Base-by-base conservation (phyloP, 2,888 invertebrate species). In the Orthosia gothica region DNA sequence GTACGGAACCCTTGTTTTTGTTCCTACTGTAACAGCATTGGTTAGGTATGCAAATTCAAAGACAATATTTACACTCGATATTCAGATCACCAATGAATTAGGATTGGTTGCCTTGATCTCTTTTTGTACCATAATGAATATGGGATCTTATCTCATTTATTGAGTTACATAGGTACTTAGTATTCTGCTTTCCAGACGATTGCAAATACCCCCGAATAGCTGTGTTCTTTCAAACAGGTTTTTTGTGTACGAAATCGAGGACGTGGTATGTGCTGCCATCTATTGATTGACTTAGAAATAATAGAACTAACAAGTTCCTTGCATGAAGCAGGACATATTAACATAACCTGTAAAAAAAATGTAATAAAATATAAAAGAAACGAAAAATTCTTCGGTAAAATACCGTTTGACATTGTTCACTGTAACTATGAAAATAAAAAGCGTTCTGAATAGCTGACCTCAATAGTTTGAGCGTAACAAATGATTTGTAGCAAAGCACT, bases 401-500 rank as follows among this genome's bases (percentile, higher is more conserved):
- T 76, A 67, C 58, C 66, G 57, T 52, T 67, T 78, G 81, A 86
- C 88, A 78, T 81, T 81, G 77, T 63, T 65, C 63, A 65, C 75
- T 73, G 76, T 78, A 76, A 77, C 49, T 82, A 76, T 70, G 70
- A 74, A 82, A 84, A 85, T 80, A 78, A 82, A 76, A 78, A 79
- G 50, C 75, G 72, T 70, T 76, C 78, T 64, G 65, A 76, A 86
- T 88, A 80, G 75, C 69, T 88, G 88, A 80, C 88, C 87, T 66
- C 82, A 76, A 82, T 86, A 83, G 26, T 74, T 52, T 52, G 64
- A 65, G 69, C 74, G 76, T 63, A 62, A 50, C 81, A 52, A 82
- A 88, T 81, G 83, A 85, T 82, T 84, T 81, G 81, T 79, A 67
- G 74, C 70, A 59, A 76, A 83, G 67, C 75, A 81, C 82, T 88